These are phyloP conservation scores for Exaiptasia diaphana DNA, from an alignment of 64 coral and sea anemone species.

Conservation along the genomic window DNA sequence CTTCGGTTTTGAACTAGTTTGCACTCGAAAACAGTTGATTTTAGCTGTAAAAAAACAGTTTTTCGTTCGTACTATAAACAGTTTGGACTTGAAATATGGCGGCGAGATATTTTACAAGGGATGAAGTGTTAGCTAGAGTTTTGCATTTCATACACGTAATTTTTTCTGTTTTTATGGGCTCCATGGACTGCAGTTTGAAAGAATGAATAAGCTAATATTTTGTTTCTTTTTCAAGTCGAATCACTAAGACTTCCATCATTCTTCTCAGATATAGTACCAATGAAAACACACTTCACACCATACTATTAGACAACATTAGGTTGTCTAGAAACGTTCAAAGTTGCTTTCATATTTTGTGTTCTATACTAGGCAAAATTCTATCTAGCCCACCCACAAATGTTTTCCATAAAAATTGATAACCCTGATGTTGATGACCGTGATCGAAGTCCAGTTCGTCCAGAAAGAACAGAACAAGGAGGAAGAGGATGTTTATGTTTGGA, in stretches of 20 bases:
- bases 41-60: conserved; percentile 4
- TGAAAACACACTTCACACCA: conserved; percentile 44
- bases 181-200: conserved; percentile 4
- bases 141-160: conserved; percentile 21
- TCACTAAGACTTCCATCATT: conserved; percentile 24
- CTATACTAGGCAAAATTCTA: conserved; percentile 39
- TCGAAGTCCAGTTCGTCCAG: conserved; percentile 53
- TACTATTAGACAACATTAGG: background rate
- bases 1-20: conserved; percentile 46
- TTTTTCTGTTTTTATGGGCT: conserved; percentile 21
- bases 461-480: conserved; percentile 45
- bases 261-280: conserved; percentile 53
- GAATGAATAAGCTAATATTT: conserved; percentile 20
- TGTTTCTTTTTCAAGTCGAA: conserved; percentile 25
- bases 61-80: conserved; percentile 14
- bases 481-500: no score
- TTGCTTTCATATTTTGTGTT: conserved; percentile 39
- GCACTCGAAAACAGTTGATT: conserved; percentile 12
- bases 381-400: conserved; percentile 37
- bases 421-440: conserved; percentile 46
- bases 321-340: background rate
- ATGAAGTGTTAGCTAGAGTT: conserved; percentile 48
- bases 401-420: conserved; percentile 37
- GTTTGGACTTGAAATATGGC: conserved; percentile 50
- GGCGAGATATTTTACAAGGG: conserved; percentile 17